Conservation (phyloP, 1,140 invertebrate species). For the Goniozus legneri region DNA sequence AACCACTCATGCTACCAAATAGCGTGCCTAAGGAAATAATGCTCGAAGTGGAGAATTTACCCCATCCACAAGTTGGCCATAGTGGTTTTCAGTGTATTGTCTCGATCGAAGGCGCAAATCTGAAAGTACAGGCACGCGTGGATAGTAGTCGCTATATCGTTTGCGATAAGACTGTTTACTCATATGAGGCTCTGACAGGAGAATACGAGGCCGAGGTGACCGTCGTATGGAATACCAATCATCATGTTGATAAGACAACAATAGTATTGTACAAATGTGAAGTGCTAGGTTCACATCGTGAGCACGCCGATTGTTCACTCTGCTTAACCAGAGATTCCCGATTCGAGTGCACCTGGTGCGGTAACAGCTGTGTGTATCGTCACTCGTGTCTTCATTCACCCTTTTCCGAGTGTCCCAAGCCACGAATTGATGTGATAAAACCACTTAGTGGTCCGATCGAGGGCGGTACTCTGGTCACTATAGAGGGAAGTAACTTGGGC, state of each 20-base stretch:
- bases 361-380: constrained; percentile 78
- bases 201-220: constrained; percentile 86
- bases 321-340: constrained; percentile 85
- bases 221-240: constrained; percentile 89
- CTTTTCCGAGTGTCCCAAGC: constrained; percentile 83
- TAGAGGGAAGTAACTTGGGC: constrained; percentile 94
- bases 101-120: constrained; percentile 85
- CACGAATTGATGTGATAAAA: constrained; percentile 91
- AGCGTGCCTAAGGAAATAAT: constrained; percentile 85
- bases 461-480: constrained; percentile 93
- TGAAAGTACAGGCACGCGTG: constrained; percentile 81
- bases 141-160: constrained; percentile 79
- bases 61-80: constrained; percentile 79
- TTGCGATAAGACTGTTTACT: constrained; percentile 88
- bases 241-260: constrained; percentile 85
- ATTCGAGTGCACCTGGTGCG: constrained; percentile 92
- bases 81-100: constrained; percentile 88
- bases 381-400: constrained; percentile 73
- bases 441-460: constrained; percentile 91
- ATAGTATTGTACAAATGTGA: constrained; percentile 94
- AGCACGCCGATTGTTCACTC: constrained; percentile 90
- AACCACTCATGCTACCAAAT: constrained; percentile 76
- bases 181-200: constrained; percentile 80
- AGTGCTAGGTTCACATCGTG: constrained; percentile 84
- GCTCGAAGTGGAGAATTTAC: constrained; percentile 85